These are phyloP conservation scores for Lasioglossum baleicum DNA, from an alignment of 1,140 invertebrate species.

Conservation along the genomic window DNA sequence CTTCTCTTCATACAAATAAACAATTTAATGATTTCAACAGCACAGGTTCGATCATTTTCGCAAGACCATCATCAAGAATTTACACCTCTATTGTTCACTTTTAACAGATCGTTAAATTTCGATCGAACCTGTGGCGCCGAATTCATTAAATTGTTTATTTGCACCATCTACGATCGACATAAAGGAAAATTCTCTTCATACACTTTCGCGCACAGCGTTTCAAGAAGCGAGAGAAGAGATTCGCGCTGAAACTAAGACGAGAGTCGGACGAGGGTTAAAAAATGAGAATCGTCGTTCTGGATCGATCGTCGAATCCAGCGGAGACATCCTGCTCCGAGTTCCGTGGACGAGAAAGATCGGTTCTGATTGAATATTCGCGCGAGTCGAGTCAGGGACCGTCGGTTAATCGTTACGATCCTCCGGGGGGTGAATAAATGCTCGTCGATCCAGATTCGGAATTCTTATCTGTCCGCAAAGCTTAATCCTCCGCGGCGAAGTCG, in stretches of 20 bases:
- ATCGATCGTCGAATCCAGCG: neutral
- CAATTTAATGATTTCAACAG: no score
- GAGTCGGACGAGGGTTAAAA: neutral
- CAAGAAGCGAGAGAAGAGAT: no score
- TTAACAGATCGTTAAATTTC: no score
- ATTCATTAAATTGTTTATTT: no score
- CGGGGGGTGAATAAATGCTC: slow-evolving; percentile 33
- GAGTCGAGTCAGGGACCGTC: slow-evolving; percentile 21
- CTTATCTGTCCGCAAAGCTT: slow-evolving; percentile 78
- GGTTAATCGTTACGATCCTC: slow-evolving; percentile 61
- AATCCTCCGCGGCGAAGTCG: slow-evolving; percentile 70
- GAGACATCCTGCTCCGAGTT: slow-evolving; percentile 14
- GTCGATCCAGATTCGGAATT: slow-evolving; percentile 68
- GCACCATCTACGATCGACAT: no score
- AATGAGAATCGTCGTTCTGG: neutral
- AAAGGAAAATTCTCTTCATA: no score
- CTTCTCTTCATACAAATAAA: no score
- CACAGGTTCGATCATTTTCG: no score
- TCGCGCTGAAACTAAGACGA: neutral
- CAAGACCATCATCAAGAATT: no score
- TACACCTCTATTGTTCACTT: no score
- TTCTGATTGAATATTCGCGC: slow-evolving; percentile 43
- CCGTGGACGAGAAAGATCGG: neutral
- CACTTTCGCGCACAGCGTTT: no score
- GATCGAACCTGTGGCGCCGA: no score